phyloP scores from a whole-genome alignment of 2,113 vertebrate species.

The Odontophorus gujanensis region DNA sequence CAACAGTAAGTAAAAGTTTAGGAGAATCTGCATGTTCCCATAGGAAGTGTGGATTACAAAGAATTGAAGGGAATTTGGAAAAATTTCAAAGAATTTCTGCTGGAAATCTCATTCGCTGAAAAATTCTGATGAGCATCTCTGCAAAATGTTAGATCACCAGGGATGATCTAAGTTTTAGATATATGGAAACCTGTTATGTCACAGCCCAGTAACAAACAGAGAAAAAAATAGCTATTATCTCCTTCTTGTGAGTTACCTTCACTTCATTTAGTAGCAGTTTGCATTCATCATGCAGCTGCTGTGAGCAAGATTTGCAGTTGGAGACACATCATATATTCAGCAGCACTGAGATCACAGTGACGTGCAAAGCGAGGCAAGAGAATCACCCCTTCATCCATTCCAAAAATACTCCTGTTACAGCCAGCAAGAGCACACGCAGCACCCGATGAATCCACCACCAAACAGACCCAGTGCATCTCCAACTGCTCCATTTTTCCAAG shows the following conservation, averaged over 20 bases:
- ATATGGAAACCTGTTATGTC: not conserved
- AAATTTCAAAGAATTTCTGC: not conserved
- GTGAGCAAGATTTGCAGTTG: slow-evolving; percentile 10
- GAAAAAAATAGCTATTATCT: not conserved
- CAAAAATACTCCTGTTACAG: slow-evolving; percentile 36
- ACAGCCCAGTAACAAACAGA: not conserved
- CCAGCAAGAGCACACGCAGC: not conserved
- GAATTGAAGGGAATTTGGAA: not conserved
- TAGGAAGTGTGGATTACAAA: not conserved
- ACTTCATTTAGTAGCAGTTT: not conserved
- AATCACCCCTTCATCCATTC: slow-evolving; percentile 44
- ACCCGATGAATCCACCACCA: not conserved
- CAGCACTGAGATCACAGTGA: slow-evolving; percentile 63
- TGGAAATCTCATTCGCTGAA: not conserved
- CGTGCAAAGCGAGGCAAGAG: slow-evolving; percentile 39
- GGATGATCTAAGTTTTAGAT: not conserved
- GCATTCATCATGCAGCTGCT: slow-evolving; percentile 24
- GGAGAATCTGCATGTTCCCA: not conserved
- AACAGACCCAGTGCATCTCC: not conserved
- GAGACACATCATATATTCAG: slow-evolving; percentile 10
- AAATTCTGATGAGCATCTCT: not conserved
- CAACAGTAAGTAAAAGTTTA: not conserved
- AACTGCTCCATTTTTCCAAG: not conserved
- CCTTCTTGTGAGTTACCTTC: not conserved
- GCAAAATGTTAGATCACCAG: not conserved